Evolutionary conservation across 2,113 vertebrate genomes (phyloP).

Genomic region (Pelobates fuscus): DNA sequence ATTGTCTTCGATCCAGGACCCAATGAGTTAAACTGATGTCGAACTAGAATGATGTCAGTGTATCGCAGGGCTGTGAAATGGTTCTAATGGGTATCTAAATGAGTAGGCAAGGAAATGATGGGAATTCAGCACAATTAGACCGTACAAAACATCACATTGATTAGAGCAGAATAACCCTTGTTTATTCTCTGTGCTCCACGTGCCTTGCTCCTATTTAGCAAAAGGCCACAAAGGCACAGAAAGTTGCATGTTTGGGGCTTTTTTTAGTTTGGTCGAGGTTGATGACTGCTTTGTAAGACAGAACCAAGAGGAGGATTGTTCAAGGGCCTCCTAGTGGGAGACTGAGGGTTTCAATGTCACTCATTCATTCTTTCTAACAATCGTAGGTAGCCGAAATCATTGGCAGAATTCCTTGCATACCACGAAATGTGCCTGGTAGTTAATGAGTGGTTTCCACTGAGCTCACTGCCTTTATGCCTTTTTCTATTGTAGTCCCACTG

Average conservation of each 20-base stretch:
- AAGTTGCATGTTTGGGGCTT: slow-evolving; percentile 38
- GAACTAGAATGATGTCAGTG: too few relatives aligned
- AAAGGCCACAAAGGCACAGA: slow-evolving; percentile 24
- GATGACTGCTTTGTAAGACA: background rate
- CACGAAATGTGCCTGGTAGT: slow-evolving; percentile 3
- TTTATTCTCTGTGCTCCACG: slow-evolving; percentile 42
- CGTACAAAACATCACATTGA: slow-evolving; percentile 55
- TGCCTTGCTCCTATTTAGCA: background rate
- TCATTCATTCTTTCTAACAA: slow-evolving; percentile 22
- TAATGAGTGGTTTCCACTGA: too few relatives aligned
- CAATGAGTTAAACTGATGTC: too few relatives aligned
- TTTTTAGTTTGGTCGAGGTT: background rate
- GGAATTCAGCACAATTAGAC: slow-evolving; percentile 52
- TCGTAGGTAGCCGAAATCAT: slow-evolving; percentile 36
- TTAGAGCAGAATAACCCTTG: slow-evolving; percentile 46
- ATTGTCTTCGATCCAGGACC: too few relatives aligned
- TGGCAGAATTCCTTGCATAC: slow-evolving; percentile 41
- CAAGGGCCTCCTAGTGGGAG: slow-evolving; percentile 12
- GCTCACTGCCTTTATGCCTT: too few relatives aligned
- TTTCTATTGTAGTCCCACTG: background rate
- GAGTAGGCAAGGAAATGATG: slow-evolving; percentile 55
- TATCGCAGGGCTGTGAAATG: background rate
- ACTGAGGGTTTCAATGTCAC: slow-evolving; percentile 17
- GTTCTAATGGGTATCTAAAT: slow-evolving; percentile 56
- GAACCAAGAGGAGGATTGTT: slow-evolving; percentile 9